phyloP scores from a whole-genome alignment of 2,797 vertebrate genomes.

The Hydrocynus forskahlii region DNA sequence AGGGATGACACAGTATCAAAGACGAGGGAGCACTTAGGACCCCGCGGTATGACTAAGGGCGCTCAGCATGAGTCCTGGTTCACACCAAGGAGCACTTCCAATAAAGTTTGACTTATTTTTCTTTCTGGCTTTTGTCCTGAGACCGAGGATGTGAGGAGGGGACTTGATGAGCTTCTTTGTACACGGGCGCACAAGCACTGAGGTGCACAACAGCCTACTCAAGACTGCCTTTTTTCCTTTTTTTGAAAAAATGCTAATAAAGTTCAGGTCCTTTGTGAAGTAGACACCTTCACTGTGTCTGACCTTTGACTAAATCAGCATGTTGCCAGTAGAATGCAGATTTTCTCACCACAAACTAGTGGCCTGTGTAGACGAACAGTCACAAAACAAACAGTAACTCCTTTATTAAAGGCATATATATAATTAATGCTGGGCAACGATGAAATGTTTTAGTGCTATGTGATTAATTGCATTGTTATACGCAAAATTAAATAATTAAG shows the following conservation, averaged over 20 bases:
- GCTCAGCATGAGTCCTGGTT: conserved; percentile 35
- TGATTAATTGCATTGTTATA: no score
- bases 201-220: background rate
- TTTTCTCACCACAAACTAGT: background rate
- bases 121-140: conserved; percentile 16
- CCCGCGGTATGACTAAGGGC: conserved; percentile 47
- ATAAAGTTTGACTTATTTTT: conserved; percentile 30
- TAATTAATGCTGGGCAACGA: no score
- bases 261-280: conserved; percentile 1
- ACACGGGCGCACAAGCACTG: background rate
- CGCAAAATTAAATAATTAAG: no score
- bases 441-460: no score
- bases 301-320: background rate
- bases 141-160: background rate
- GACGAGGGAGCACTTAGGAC: conserved; percentile 51
- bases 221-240: background rate
- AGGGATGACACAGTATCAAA: conserved; percentile 48
- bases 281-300: background rate
- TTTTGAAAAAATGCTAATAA: background rate
- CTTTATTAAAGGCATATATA: no score
- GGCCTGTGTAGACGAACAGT: background rate
- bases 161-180: conserved; percentile 15
- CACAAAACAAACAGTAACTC: no score
- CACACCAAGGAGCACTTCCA: conserved; percentile 37
- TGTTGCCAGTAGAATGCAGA: background rate